Conservation (phyloP, 1,140 invertebrate genomes). For the Drosophila lowei region DNA sequence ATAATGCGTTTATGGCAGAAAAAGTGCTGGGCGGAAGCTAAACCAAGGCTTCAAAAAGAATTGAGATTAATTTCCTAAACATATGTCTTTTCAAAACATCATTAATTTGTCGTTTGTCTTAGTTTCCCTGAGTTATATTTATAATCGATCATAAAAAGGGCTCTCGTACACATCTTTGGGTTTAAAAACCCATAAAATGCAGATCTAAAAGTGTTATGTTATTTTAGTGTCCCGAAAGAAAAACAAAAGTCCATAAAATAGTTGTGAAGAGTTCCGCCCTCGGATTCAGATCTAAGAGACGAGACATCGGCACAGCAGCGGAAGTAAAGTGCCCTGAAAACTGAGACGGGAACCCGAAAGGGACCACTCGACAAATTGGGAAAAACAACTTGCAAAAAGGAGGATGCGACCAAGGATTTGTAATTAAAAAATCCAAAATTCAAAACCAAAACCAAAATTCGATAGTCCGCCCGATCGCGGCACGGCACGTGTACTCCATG, state of each 20-base stretch:
- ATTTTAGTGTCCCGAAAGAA: constrained; percentile 41
- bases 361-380: constrained; percentile 23
- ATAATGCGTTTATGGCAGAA: no score
- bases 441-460: constrained; percentile 19
- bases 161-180: constrained; percentile 22
- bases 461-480: not conserved
- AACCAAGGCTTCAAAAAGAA: no score
- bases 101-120: not conserved
- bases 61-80: no score
- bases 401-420: constrained; percentile 64
- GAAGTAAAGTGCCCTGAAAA: constrained; percentile 62
- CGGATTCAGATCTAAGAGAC: constrained; percentile 1
- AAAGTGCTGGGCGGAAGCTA: no score
- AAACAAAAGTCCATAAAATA: constrained; percentile 56
- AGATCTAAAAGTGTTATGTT: constrained; percentile 69
- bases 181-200: constrained; percentile 65
- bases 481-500: constrained; percentile 59
- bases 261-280: constrained; percentile 62
- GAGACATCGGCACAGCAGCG: constrained; percentile 16
- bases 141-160: constrained; percentile 43
- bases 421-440: constrained; percentile 58
- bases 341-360: constrained; percentile 24
- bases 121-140: constrained; percentile 48
- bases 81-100: no score
- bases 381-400: constrained; percentile 59